Percentiles rank a stretch among this genome's conserved stretches.
phyloP scores from a whole-genome alignment of 2,797 vertebrate genomes.

The Microctenopoma stevenorrisi region DNA sequence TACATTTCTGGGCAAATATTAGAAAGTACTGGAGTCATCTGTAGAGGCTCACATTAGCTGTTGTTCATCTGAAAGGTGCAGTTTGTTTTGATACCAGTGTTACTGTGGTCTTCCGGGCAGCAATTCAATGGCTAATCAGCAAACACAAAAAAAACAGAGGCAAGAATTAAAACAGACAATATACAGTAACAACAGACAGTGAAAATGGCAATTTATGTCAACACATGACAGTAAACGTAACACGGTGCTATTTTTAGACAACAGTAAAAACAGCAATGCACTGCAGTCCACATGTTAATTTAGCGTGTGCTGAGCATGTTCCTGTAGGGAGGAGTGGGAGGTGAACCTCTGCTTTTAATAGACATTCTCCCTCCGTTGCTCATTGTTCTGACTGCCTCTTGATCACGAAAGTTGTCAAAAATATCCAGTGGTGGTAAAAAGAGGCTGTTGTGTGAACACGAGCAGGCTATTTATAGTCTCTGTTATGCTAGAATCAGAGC shows the following conservation, averaged over 20 bases:
- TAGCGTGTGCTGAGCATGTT: conserved; percentile 49
- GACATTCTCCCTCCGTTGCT: conserved; percentile 70
- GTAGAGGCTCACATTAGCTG: conserved; percentile 22
- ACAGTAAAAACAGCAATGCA: conserved; percentile 19
- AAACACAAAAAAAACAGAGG: neutral
- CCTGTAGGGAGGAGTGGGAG: conserved; percentile 77
- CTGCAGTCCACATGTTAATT: conserved; percentile 23
- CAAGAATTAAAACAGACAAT: neutral
- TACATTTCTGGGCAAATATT: conserved; percentile 51
- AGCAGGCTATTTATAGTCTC: conserved; percentile 70
- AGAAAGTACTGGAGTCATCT: conserved; percentile 31
- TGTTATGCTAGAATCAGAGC: conserved; percentile 39
- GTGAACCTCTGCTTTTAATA: conserved; percentile 79
- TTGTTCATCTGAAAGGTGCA: conserved; percentile 22
- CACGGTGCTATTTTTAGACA: neutral
- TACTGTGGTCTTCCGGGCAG: neutral
- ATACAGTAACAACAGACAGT: neutral
- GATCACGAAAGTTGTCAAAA: conserved; percentile 78
- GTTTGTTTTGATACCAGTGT: neutral
- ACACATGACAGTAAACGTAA: neutral
- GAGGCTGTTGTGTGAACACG: conserved; percentile 70
- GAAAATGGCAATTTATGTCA: conserved; percentile 3
- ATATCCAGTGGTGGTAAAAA: conserved; percentile 80
- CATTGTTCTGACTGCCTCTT: conserved; percentile 74
- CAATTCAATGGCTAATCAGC: neutral